phyloP scores from a whole-genome alignment of 2,113 vertebrate species.

The Lethenteron reissneri region DNA sequence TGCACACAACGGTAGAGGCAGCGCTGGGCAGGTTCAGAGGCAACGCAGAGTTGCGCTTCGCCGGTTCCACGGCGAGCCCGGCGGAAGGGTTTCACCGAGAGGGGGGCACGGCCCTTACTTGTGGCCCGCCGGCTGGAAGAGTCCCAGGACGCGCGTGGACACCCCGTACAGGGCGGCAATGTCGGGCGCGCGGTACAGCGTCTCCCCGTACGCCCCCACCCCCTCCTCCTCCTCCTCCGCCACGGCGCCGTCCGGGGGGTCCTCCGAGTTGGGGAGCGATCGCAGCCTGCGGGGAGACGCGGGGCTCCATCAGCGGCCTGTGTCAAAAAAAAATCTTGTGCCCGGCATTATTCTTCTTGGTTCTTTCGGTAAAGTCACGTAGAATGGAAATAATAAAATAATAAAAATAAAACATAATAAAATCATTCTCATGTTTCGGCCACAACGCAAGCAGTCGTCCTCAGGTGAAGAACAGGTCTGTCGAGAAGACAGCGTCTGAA shows the following conservation, averaged over 20 bases:
- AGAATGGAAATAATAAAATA: background rate
- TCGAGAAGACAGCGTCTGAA: too few relatives aligned
- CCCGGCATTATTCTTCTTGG: too few relatives aligned
- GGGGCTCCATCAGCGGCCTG: too few relatives aligned
- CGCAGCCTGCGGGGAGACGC: slow-evolving; percentile 29
- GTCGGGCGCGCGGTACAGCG: slow-evolving; percentile 49
- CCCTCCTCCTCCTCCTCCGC: slow-evolving; percentile 18
- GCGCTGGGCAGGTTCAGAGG: too few relatives aligned
- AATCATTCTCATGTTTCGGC: too few relatives aligned
- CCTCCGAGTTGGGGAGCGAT: slow-evolving; percentile 34
- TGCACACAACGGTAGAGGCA: too few relatives aligned
- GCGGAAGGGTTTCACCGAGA: too few relatives aligned
- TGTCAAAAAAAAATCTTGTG: slow-evolving; percentile 8
- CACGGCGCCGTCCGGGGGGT: slow-evolving; percentile 17
- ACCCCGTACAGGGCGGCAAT: slow-evolving; percentile 53
- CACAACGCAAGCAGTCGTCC: too few relatives aligned
- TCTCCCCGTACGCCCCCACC: slow-evolving; percentile 21
- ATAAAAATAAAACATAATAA: background rate
- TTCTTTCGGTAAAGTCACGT: too few relatives aligned
- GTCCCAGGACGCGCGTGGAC: slow-evolving; percentile 40
- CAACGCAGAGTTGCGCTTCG: too few relatives aligned
- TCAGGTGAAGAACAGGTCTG: too few relatives aligned
- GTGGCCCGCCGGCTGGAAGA: slow-evolving; percentile 57
- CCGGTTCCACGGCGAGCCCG: too few relatives aligned
- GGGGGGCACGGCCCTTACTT: slow-evolving; percentile 27